phyloP scores from a whole-genome alignment of 92 coral and sea anemone genomes.

The Epizoanthus ramosus region DNA sequence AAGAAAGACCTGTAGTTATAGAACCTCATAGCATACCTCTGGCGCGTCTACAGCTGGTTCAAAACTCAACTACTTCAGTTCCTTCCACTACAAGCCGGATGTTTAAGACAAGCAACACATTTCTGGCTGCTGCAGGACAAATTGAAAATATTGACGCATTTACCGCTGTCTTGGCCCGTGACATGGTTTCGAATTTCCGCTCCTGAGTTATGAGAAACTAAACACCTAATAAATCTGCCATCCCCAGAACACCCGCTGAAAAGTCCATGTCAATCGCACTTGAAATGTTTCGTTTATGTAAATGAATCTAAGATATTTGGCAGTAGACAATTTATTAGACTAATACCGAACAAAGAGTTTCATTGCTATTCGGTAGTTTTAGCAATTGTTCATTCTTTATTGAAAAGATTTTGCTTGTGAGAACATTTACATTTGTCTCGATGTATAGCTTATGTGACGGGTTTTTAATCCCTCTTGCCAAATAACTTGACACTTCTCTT shows the following conservation, averaged over 20 bases:
- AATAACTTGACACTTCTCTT: constrained; percentile 24
- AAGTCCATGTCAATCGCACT: constrained; percentile 3
- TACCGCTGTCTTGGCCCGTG: constrained; percentile 17
- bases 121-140: constrained; percentile 24
- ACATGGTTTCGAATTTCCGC: constrained; percentile 71
- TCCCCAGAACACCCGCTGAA: constrained; percentile 25
- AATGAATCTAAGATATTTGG: constrained; percentile 12
- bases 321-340: not conserved
- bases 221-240: constrained; percentile 81
- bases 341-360: constrained; percentile 20
- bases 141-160: constrained; percentile 17
- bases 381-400: not conserved
- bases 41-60: not conserved
- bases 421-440: constrained; percentile 8
- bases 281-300: constrained; percentile 30
- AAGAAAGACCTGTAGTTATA: too few relatives aligned
- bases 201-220: constrained; percentile 74
- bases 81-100: constrained; percentile 5
- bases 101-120: constrained; percentile 12
- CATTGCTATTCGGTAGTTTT: constrained; percentile 16
- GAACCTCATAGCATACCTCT: not conserved
- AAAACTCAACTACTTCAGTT: not conserved
- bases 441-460: constrained; percentile 9
- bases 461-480: constrained; percentile 36
- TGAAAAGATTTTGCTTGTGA: constrained; percentile 13